Evolutionary conservation across 2,888 invertebrate genomes (phyloP), one percentile per base, ranked within the genome.

Genomic region (Cheilosia vernalis): DNA sequence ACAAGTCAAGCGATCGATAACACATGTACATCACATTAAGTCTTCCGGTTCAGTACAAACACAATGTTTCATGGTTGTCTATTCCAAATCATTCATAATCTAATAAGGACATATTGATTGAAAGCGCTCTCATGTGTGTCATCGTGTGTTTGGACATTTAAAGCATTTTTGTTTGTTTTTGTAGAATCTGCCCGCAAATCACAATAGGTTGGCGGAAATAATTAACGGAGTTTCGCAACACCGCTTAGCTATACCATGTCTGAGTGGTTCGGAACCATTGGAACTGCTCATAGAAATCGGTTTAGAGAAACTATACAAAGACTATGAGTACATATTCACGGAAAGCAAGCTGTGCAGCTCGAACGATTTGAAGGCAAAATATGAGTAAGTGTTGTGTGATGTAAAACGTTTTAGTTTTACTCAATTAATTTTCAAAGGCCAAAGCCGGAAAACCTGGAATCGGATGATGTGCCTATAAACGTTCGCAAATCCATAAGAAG

Each of bases 231-330:
- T 92, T 37, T 90, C 91, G 37, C 90, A 91, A 80, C 90, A 90
- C n/a, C 91, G 92, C 1, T 77, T 92, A 64, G 92, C 92, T n/a
- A 90, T 92, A 87, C 92, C 92, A 4, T 90, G 91, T 51, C 87
- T 92, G 0, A 89, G 89, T 47, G 92, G 92, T 2, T 89, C 90
- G 0, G 92, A 92, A 77, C 92, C 92, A 0, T 87, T 92, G 70
- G 92, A 92, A 87, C 80, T 92, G 21, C 87, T 92, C 19, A 77
- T 92, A n/a, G 92, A 92, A 89, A 91, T 92, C 64, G 92, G 92
- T 6, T 86, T 92, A 73, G 92, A 92, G 73, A 92, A 92, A 86
- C 77, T 91, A 2, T 89, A 89, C 49, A 92, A 91, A 87, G 92
- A 92, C 55, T 92, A 92, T 64, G 91, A 92, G 84, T 91, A 89